phyloP scores from a whole-genome alignment of 1,140 invertebrate species.

The Nautilus pompilius region DNA sequence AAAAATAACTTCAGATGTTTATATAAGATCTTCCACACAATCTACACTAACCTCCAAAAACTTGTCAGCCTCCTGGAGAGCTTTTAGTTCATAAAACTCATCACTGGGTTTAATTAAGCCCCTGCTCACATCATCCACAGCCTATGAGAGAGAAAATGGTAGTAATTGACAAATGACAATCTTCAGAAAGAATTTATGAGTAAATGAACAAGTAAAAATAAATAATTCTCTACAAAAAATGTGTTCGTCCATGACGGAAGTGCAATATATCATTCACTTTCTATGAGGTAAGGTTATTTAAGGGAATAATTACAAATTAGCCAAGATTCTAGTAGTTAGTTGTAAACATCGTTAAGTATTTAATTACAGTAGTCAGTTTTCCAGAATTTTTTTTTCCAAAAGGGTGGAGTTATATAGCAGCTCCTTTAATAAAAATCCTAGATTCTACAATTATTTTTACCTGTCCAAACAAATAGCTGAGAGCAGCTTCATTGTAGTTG shows the following conservation, averaged over 20 bases:
- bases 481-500: conserved; percentile 62
- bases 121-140: conserved; percentile 92
- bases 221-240: neutral
- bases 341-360: too few relatives aligned
- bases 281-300: too few relatives aligned
- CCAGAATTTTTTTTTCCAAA: too few relatives aligned
- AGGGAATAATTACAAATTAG: too few relatives aligned
- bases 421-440: too few relatives aligned
- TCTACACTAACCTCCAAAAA: conserved; percentile 68
- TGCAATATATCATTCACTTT: too few relatives aligned
- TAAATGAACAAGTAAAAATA: neutral
- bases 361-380: too few relatives aligned
- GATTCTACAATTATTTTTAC: too few relatives aligned
- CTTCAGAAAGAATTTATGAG: neutral
- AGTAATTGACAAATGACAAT: conserved; percentile 2
- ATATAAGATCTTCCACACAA: too few relatives aligned
- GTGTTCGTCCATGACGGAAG: too few relatives aligned
- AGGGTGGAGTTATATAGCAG: too few relatives aligned
- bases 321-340: too few relatives aligned
- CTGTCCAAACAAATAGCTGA: conserved; percentile 77
- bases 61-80: conserved; percentile 83
- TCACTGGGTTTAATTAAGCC: conserved; percentile 86
- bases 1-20: neutral
- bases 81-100: conserved; percentile 90
- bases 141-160: conserved; percentile 54